Base-by-base conservation (phyloP, 1,140 invertebrate genomes). In the Amphibalanus amphitrite region DNA sequence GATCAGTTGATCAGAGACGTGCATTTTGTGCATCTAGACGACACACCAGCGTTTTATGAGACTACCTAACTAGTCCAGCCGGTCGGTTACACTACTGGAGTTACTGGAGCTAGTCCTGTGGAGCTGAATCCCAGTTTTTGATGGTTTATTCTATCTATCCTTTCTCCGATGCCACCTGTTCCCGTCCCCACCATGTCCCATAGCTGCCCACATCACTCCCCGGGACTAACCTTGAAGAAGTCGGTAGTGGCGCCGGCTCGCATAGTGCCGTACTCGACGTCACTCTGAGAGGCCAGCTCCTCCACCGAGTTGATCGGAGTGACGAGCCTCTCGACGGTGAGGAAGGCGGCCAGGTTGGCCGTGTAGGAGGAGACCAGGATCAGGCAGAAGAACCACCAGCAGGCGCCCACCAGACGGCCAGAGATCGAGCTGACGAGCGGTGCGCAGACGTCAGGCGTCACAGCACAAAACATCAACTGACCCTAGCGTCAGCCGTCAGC, bases 301-400 rank as follows among this genome's bases (percentile, higher is more conserved):
- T 97, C 93, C 0, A 92, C 89, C 10, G 91, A 93, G 79, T 96
- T 95, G 73, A 98, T 95, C 0, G 93, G 93, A 13, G 92, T 89
- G 0, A 94, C 88, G 89, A 97, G 95, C 69, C 93, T 83, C 80
- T 96, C 93, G 25, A 97, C 90, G 0, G 93, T 97, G 67, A 95
- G 85, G 82, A 98, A 98, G 23, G 96, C 95, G 0, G 95, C 95
- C 72, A 98, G 84, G 82, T 99, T 99, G 68, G 96, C 95, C 26
- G 96, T 98, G 81, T 98, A 99, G 23, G 95, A 98, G 64, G 95
- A 97, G 73, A 98, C 95, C 72, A 99, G 86, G 77, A 99, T 98
- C 28, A 99, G 85, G 0, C 95, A 97, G 81, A 99, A 99, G 82
- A 99, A 98, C 95, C 96, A 99, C 96, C 96, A 99, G 0, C 95